These are phyloP conservation scores for Pseudococcus jackbeardsleyi DNA, from an alignment of 2,888 invertebrate genomes.

Conservation along the genomic window DNA sequence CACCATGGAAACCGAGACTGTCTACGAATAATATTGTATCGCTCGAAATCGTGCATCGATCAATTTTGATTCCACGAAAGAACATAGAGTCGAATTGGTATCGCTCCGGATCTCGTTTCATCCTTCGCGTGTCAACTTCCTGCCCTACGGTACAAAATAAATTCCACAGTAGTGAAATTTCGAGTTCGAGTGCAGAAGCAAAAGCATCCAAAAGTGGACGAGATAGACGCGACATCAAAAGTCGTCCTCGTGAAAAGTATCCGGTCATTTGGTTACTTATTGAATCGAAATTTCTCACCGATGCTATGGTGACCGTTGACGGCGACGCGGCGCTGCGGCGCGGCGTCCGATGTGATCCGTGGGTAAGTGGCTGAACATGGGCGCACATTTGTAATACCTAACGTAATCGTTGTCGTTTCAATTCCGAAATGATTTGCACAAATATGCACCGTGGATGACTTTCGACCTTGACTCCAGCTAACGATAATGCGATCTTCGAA, in stretches of 20 bases:
- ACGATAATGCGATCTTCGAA: slow-evolving; percentile 24
- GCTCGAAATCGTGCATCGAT: too few species aligned
- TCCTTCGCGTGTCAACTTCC: too few species aligned
- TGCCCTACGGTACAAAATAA: too few species aligned
- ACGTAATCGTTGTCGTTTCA: slow-evolving; percentile 37
- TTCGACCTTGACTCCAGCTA: slow-evolving; percentile 31
- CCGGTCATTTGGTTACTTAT: background rate
- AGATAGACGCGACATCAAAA: background rate
- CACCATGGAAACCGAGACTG: too few species aligned
- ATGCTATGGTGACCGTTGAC: background rate
- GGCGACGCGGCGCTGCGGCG: background rate
- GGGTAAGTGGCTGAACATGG: background rate
- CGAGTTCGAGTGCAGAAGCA: background rate
- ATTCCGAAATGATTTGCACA: slow-evolving; percentile 36
- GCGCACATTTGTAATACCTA: background rate
- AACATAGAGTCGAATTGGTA: too few species aligned
- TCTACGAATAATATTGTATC: too few species aligned
- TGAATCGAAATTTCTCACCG: background rate
- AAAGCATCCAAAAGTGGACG: background rate
- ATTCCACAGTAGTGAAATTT: too few species aligned
- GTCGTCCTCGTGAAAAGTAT: background rate
- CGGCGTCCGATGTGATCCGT: background rate
- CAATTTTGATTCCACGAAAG: too few species aligned
- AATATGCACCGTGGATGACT: slow-evolving; percentile 46
- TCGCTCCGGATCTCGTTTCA: too few species aligned